Conservation (phyloP, 2,797 vertebrate species). For the Anguilla obscura region DNA sequence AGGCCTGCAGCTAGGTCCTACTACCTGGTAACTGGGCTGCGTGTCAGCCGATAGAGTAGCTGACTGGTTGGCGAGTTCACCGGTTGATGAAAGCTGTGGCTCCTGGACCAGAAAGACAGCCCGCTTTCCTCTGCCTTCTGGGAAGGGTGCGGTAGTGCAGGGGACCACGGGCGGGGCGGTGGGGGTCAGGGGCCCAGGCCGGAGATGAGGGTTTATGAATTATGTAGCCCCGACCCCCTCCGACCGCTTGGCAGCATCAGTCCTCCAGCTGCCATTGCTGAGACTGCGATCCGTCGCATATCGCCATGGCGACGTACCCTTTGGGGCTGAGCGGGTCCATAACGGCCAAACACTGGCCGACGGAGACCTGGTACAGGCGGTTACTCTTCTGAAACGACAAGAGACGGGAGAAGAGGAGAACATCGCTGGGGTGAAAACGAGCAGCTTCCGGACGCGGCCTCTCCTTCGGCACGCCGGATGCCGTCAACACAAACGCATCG, state of each 20-base stretch:
- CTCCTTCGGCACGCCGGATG: neutral
- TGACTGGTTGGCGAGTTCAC: neutral
- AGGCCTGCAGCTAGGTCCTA: constrained; percentile 20
- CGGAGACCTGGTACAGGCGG: constrained; percentile 92
- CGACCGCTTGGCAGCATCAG: constrained; percentile 54
- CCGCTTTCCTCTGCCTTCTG: neutral
- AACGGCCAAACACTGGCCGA: constrained; percentile 87
- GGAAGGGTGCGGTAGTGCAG: neutral
- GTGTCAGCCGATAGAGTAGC: neutral
- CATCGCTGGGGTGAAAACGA: neutral
- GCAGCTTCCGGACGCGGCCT: neutral
- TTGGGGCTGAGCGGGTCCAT: constrained; percentile 73
- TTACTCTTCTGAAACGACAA: constrained; percentile 75
- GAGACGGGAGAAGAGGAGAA: neutral
- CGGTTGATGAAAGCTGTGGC: neutral
- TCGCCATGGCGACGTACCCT: constrained; percentile 87
- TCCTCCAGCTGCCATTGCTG: constrained; percentile 89
- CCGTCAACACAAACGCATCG: neutral
- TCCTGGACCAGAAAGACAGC: neutral
- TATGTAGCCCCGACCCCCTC: neutral
- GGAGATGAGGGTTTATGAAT: constrained; percentile 7
- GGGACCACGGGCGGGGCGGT: neutral
- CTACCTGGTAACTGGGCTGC: constrained; percentile 1
- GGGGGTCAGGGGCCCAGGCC: constrained; percentile 11
- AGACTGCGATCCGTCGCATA: constrained; percentile 81